These are phyloP conservation scores for Halisarca cf. caerulea DNA, from an alignment of 37 sponge, comb jelly and placozoan genomes.

Conservation along the genomic window DNA sequence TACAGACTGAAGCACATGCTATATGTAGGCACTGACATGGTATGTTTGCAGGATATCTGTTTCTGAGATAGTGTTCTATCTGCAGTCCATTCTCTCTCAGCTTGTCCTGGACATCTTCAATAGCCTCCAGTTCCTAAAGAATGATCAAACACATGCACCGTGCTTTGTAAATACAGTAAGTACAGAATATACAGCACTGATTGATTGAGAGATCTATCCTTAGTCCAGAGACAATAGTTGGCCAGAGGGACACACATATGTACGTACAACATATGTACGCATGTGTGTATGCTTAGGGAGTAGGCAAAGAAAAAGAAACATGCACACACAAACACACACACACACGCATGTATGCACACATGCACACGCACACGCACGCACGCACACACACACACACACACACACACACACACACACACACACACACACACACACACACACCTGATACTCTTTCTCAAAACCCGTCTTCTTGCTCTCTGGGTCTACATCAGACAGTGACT, in stretches of 20 bases:
- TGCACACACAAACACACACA: too few relatives aligned
- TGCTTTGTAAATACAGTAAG: too few relatives aligned
- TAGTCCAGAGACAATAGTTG: too few relatives aligned
- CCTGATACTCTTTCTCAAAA: constrained; percentile 4
- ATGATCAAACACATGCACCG: too few relatives aligned
- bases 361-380: not conserved
- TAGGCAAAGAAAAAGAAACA: not conserved
- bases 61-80: constrained; percentile 34
- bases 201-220: too few relatives aligned
- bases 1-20: constrained; percentile 14
- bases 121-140: not conserved
- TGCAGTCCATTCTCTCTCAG: not conserved
- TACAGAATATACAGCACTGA: too few relatives aligned
- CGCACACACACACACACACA: not conserved
- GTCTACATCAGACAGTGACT: not conserved
- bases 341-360: too few relatives aligned
- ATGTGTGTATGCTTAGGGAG: too few relatives aligned
- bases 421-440: not conserved
- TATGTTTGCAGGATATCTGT: constrained; percentile 53
- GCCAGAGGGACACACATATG: too few relatives aligned
- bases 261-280: too few relatives aligned
- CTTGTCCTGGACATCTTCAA: not conserved
- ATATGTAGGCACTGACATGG: constrained; percentile 71
- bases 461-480: not conserved
- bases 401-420: too few relatives aligned